Evolutionary conservation across 53 echinoderm and acorn worm genomes (phyloP).

Genomic region (Temnopleurus reevesii): DNA sequence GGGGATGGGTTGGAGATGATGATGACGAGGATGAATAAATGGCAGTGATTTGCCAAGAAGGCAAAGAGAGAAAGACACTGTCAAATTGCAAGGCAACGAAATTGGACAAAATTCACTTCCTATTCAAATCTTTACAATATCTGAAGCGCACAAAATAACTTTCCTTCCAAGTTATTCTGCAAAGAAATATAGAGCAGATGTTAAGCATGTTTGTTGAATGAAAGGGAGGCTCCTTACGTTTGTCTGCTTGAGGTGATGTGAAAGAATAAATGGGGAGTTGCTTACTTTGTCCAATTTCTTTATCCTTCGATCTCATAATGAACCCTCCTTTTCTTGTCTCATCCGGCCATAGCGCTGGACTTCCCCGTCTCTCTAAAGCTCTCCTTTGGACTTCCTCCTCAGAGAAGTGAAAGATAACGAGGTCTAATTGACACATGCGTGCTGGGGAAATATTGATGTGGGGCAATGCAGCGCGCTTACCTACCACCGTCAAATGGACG

Average conservation of each 20-base stretch:
- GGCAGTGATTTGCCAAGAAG: slow-evolving; percentile 5
- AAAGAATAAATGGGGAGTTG: background rate
- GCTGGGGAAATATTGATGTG: slow-evolving; percentile 45
- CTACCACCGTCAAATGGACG: slow-evolving; percentile 22
- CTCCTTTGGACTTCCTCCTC: slow-evolving; percentile 39
- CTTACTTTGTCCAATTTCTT: too few relatives aligned
- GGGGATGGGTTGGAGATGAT: background rate
- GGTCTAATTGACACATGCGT: slow-evolving; percentile 54
- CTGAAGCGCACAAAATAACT: too few relatives aligned
- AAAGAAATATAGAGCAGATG: too few relatives aligned
- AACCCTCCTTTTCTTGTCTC: background rate
- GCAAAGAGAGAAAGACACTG: background rate
- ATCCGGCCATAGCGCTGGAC: slow-evolving; percentile 5
- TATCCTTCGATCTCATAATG: too few relatives aligned
- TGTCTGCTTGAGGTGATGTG: too few relatives aligned
- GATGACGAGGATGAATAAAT: slow-evolving; percentile 53
- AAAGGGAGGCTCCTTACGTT: too few relatives aligned
- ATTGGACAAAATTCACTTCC: too few relatives aligned
- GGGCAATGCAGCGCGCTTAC: background rate
- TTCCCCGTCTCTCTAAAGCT: background rate
- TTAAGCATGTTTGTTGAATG: too few relatives aligned
- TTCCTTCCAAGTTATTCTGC: too few relatives aligned
- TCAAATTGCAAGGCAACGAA: too few relatives aligned
- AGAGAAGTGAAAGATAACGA: slow-evolving; percentile 54
- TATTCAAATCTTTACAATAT: too few relatives aligned